A percentile compares a stretch with the other conserved stretches of the same genome.
Conservation (phyloP, 1,140 invertebrate genomes). For the Calliphora vicina region DNA sequence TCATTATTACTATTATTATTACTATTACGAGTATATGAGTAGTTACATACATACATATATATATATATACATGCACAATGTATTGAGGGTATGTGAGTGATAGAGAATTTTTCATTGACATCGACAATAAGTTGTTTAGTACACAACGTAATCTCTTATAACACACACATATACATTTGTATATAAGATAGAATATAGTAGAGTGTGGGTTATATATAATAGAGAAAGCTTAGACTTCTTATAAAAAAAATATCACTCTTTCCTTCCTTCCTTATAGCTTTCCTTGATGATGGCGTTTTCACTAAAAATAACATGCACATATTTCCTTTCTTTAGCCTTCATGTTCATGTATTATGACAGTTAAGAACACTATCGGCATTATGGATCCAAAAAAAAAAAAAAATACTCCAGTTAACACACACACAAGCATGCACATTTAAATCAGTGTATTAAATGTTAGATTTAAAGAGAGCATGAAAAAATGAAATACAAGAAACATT, state of each 20-base stretch:
- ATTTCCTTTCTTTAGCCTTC: not conserved
- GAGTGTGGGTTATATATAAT: not conserved
- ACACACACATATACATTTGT: not conserved
- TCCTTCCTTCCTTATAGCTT: constrained; percentile 22
- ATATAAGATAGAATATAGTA: too few species aligned
- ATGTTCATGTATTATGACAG: not conserved
- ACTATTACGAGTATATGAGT: too few species aligned
- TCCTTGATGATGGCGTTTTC: not conserved
- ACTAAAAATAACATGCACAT: constrained; percentile 12
- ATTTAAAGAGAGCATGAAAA: too few species aligned
- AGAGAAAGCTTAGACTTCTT: constrained; percentile 1
- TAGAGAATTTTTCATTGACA: not conserved
- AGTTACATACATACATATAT: not conserved
- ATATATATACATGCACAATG: too few species aligned
- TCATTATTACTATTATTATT: too few species aligned
- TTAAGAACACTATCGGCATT: not conserved
- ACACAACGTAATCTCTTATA: not conserved
- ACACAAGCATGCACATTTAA: not conserved
- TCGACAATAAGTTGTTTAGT: not conserved
- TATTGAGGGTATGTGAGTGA: not conserved
- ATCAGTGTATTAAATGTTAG: not conserved
- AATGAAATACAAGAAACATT: not conserved
- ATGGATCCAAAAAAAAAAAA: not conserved
- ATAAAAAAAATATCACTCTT: not conserved
- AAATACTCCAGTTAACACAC: not conserved